phyloP scores from a whole-genome alignment of 2,888 invertebrate genomes.

The Galerucella nymphaeae region DNA sequence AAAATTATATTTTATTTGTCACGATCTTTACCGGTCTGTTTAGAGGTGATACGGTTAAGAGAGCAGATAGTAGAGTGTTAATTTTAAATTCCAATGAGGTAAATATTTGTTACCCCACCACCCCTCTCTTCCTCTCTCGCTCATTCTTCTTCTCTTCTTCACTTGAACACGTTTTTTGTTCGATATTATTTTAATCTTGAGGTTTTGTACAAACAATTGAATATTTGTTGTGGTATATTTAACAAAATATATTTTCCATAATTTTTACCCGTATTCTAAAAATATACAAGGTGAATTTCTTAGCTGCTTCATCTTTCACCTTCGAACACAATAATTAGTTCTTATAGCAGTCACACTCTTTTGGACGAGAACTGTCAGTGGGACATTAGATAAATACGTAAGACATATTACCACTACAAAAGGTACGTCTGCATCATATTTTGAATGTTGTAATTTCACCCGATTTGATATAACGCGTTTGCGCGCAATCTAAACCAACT shows the following conservation, averaged over 20 bases:
- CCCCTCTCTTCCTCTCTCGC: not conserved
- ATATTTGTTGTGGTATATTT: conserved; percentile 7
- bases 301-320: no score
- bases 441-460: no score
- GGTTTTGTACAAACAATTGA: not conserved
- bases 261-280: no score
- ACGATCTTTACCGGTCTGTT: conserved; percentile 44
- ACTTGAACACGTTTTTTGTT: conserved; percentile 37
- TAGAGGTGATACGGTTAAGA: conserved; percentile 40
- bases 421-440: no score
- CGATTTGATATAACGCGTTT: no score
- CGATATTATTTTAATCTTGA: conserved; percentile 1
- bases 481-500: no score
- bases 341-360: no score
- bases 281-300: no score
- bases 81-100: conserved; percentile 53
- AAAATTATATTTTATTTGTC: conserved; percentile 36
- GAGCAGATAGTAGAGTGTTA: conserved; percentile 48
- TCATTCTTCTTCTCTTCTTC: conserved; percentile 14
- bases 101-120: conserved; percentile 54
- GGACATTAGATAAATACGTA: no score
- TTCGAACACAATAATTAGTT: no score
- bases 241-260: not conserved
- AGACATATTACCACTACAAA: no score
- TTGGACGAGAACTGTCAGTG: no score